These are phyloP conservation scores for Bombus pyrosoma DNA, from an alignment of 1,140 invertebrate species.

Conservation along the genomic window DNA sequence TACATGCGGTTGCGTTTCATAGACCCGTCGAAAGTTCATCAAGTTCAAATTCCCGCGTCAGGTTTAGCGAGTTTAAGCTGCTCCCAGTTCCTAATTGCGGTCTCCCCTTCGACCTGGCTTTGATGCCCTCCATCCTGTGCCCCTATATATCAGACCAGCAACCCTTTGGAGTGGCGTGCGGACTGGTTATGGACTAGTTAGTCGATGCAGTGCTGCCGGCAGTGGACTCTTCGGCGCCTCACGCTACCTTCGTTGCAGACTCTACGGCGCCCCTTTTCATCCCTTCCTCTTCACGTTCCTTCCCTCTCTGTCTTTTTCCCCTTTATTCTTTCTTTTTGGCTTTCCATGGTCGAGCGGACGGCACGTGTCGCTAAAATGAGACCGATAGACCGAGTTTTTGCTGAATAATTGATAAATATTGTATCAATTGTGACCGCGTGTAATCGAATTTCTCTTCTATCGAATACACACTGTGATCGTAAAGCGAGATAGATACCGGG, in stretches of 20 bases:
- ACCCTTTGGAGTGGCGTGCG: constrained; percentile 54
- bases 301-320: background rate
- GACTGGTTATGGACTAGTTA: constrained; percentile 63
- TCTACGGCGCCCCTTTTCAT: constrained; percentile 57
- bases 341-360: background rate
- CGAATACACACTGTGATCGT: background rate
- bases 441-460: background rate
- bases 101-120: constrained; percentile 1
- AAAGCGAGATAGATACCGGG: no score
- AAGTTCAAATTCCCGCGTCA: constrained; percentile 43
- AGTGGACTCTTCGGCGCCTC: constrained; percentile 72
- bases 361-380: background rate
- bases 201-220: constrained; percentile 52
- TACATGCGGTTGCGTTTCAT: background rate
- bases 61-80: constrained; percentile 39
- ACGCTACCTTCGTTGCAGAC: constrained; percentile 69
- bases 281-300: background rate
- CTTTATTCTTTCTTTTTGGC: background rate
- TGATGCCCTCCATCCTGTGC: background rate
- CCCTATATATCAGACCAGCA: constrained; percentile 17
- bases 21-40: constrained; percentile 10
- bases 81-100: constrained; percentile 28
- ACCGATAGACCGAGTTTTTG: no score
- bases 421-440: background rate
- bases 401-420: background rate